These are phyloP conservation scores for Mormyrus hasselquistii DNA, from an alignment of 2,797 vertebrate species.

Conservation along the genomic window DNA sequence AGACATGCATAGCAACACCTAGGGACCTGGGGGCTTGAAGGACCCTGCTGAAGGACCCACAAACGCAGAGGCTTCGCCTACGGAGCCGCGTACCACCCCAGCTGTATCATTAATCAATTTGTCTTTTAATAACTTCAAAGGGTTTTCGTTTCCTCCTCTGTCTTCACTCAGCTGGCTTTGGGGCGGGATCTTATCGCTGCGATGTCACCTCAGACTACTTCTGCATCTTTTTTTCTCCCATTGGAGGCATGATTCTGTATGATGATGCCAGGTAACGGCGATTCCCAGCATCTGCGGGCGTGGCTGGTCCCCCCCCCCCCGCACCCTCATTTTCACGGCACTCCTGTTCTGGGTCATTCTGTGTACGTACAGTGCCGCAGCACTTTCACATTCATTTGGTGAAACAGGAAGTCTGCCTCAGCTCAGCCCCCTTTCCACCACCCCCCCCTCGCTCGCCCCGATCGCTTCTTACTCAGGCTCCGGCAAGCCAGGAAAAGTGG, in stretches of 20 bases:
- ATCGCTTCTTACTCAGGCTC: not conserved
- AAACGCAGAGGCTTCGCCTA: not conserved
- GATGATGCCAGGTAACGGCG: not conserved
- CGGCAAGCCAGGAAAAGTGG: not conserved
- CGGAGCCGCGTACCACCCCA: not conserved
- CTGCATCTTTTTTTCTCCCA: not conserved
- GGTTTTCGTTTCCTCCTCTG: not conserved
- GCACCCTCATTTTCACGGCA: not conserved
- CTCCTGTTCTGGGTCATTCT: not conserved
- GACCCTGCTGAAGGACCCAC: no score
- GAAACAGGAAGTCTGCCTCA: not conserved
- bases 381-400: constrained; percentile 10
- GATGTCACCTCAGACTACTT: not conserved
- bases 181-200: not conserved
- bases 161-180: not conserved
- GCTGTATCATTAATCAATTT: not conserved
- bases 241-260: not conserved
- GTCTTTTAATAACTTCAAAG: not conserved
- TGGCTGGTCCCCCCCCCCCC: not conserved
- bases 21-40: no score
- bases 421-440: not conserved
- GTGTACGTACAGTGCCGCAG: not conserved
- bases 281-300: constrained; percentile 11
- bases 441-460: not conserved
- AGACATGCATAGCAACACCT: no score